These are phyloP conservation scores for Carcharodon carcharias DNA, from an alignment of 2,797 vertebrate species.

Conservation along the genomic window DNA sequence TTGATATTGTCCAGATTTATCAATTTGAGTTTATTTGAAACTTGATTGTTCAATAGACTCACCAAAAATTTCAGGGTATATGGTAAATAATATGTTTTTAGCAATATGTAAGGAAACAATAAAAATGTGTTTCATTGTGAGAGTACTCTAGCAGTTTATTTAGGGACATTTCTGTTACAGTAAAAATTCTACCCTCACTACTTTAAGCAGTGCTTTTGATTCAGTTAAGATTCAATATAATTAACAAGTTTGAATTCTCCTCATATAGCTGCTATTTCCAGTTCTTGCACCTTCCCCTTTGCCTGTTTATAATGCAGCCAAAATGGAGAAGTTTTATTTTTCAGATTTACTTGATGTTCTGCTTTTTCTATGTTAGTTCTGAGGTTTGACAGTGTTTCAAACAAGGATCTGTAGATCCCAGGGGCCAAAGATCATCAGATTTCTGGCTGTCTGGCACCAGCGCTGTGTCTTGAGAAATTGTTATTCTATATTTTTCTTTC, in stretches of 20 bases:
- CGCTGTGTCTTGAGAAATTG: not conserved
- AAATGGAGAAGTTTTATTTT: not conserved
- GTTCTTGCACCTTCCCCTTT: not conserved
- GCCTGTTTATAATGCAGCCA: not conserved
- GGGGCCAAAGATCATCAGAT: not conserved
- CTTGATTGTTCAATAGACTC: too few species aligned
- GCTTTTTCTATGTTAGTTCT: not conserved
- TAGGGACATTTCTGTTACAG: not conserved
- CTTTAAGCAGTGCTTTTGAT: not conserved
- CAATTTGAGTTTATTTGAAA: too few species aligned
- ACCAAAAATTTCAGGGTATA: too few species aligned
- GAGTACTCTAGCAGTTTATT: not conserved
- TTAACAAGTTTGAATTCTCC: not conserved
- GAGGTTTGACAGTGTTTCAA: not conserved
- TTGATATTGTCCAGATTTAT: too few species aligned
- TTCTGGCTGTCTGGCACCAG: slow-evolving; percentile 22
- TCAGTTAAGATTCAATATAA: not conserved
- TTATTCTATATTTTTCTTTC: not conserved
- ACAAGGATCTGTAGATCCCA: not conserved
- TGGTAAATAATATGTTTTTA: not conserved
- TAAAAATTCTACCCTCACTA: not conserved
- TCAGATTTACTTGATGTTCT: not conserved
- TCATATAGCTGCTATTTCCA: not conserved
- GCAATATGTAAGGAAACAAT: not conserved
- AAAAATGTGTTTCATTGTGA: not conserved